Evolutionary conservation across 1,140 invertebrate genomes (phyloP).

Genomic region (Brachionus plicatilis): DNA sequence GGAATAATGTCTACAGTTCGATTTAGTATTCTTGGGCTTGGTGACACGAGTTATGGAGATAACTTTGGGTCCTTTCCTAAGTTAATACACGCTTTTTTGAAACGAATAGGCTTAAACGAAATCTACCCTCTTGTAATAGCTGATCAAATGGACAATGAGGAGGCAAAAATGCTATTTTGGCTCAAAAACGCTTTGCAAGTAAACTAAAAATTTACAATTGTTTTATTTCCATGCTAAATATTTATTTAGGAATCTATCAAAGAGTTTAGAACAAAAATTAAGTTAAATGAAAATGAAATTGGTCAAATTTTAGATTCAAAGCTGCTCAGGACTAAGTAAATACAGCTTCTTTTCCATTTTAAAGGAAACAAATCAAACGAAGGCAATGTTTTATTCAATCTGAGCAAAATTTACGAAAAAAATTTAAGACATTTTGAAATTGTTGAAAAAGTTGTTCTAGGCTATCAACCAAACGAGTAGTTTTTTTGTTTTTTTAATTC

Average conservation of each 20-base stretch:
- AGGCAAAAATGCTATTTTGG: neutral
- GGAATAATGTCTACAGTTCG: conserved; percentile 60
- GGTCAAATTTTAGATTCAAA: neutral
- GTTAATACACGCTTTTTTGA: neutral
- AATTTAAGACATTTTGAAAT: neutral
- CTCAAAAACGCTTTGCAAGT: neutral
- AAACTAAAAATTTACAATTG: neutral
- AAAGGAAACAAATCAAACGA: neutral
- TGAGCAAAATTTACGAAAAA: neutral
- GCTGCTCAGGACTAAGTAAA: neutral
- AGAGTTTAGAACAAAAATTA: neutral
- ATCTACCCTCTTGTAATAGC: neutral
- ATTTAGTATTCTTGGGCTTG: conserved; percentile 49
- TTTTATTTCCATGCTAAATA: neutral
- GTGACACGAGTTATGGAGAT: neutral
- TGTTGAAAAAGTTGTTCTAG: neutral
- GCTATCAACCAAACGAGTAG: conserved; percentile 54
- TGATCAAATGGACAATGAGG: neutral
- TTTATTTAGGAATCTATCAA: neutral
- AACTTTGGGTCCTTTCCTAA: neutral
- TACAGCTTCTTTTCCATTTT: neutral
- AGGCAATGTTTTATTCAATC: neutral
- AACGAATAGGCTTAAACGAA: neutral
- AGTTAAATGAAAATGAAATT: neutral
- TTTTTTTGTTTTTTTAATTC: conserved; percentile 53